phyloP scores from a whole-genome alignment of 2,113 vertebrate species.

The Pseudorasbora parva region DNA sequence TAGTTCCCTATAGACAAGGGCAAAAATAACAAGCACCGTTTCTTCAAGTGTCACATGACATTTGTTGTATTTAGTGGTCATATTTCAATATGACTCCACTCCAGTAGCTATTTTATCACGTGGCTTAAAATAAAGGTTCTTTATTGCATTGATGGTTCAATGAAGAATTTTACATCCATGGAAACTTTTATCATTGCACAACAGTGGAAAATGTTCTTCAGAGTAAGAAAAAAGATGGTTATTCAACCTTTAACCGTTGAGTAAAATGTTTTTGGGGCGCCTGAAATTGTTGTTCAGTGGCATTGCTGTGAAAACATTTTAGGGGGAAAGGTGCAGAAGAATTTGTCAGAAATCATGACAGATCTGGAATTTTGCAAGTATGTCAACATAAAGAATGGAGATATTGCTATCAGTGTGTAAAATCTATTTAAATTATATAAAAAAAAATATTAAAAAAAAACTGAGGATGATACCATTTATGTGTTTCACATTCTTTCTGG shows the following conservation, averaged over 20 bases:
- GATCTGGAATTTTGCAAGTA: background rate
- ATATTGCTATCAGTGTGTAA: too few species aligned
- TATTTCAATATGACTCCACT: background rate
- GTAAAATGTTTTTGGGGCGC: background rate
- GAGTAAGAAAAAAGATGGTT: background rate
- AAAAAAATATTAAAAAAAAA: too few species aligned
- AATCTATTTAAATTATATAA: too few species aligned
- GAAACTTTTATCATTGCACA: background rate
- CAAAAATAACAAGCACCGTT: background rate
- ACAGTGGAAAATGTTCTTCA: background rate
- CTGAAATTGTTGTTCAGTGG: background rate
- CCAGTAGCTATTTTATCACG: background rate
- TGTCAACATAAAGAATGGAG: background rate
- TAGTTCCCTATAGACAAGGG: constrained; percentile 75
- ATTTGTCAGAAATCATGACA: background rate
- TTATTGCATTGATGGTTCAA: background rate
- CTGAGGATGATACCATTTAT: too few species aligned
- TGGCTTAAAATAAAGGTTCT: background rate
- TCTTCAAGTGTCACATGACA: background rate
- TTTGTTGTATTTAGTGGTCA: background rate
- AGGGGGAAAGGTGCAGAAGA: background rate
- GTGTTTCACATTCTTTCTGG: too few species aligned
- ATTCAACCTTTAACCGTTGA: background rate
- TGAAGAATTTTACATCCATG: background rate
- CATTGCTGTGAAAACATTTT: background rate